These are phyloP conservation scores for Ptychochromis oligacanthus DNA, from an alignment of 2,113 vertebrate species.

Conservation along the genomic window DNA sequence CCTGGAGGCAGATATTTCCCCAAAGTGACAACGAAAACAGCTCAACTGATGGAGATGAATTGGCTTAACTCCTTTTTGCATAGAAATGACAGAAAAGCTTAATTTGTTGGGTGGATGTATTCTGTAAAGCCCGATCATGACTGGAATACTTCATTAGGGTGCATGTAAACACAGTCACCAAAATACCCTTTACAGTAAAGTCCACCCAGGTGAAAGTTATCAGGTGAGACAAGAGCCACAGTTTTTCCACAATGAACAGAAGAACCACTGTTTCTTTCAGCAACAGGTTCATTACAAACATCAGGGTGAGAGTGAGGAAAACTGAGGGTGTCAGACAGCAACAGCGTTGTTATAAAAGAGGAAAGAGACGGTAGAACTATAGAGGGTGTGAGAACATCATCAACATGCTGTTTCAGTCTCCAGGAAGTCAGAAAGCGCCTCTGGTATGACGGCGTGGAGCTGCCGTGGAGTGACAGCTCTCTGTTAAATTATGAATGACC, in stretches of 20 bases:
- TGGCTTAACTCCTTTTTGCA: neutral
- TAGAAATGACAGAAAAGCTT: neutral
- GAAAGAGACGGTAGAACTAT: neutral
- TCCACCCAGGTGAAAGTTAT: constrained; percentile 16
- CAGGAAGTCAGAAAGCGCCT: neutral
- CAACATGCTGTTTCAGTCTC: constrained; percentile 39
- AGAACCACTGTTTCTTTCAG: neutral
- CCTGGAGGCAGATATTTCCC: neutral
- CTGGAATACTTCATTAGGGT: neutral
- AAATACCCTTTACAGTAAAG: neutral
- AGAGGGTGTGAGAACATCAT: neutral
- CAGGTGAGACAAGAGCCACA: neutral
- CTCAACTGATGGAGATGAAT: neutral
- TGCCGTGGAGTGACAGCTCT: neutral
- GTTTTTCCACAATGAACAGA: neutral
- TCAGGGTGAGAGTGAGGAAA: neutral
- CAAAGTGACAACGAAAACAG: neutral
- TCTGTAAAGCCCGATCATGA: neutral
- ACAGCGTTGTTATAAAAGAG: neutral
- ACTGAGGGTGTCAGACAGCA: neutral
- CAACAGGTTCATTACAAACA: neutral
- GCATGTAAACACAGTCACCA: neutral
- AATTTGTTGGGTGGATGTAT: neutral
- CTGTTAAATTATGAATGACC: constrained; percentile 2
- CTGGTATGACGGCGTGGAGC: neutral